Conservation (phyloP, 2,113 vertebrate species). For the chimpanzee (Pan troglodytes) region DNA sequence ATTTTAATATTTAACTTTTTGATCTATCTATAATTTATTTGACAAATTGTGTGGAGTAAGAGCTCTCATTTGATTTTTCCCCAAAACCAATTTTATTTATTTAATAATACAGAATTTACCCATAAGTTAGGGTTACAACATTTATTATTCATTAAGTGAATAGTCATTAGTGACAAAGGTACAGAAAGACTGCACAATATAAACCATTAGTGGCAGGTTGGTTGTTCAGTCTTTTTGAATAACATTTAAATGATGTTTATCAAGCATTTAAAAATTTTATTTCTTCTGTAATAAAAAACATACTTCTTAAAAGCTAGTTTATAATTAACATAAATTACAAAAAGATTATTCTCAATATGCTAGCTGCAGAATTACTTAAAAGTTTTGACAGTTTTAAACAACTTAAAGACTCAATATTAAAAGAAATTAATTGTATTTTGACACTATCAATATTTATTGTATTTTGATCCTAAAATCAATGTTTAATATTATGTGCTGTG, state of each 20-base stretch:
- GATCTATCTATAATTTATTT: not conserved
- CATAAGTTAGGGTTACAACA: not conserved
- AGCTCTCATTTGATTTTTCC: not conserved
- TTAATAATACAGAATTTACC: not conserved
- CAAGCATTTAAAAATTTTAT: not conserved
- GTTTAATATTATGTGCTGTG: not conserved
- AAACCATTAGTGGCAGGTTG: not conserved
- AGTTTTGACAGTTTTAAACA: not conserved
- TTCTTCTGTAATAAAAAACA: not conserved
- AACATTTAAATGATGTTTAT: not conserved
- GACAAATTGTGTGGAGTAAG: not conserved
- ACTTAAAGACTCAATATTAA: not conserved
- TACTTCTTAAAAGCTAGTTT: not conserved
- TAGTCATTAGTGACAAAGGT: not conserved
- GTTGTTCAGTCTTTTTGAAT: not conserved
- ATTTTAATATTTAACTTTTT: not conserved
- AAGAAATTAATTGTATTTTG: not conserved
- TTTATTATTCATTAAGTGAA: not conserved
- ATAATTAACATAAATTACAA: not conserved
- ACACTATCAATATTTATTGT: not conserved
- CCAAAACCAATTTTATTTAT: not conserved
- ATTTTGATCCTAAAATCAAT: not conserved
- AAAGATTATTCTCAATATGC: not conserved
- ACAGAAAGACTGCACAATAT: not conserved
- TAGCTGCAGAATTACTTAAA: not conserved